phyloP scores from a whole-genome alignment of 2,888 invertebrate genomes.

The Phaonia tiefii region DNA sequence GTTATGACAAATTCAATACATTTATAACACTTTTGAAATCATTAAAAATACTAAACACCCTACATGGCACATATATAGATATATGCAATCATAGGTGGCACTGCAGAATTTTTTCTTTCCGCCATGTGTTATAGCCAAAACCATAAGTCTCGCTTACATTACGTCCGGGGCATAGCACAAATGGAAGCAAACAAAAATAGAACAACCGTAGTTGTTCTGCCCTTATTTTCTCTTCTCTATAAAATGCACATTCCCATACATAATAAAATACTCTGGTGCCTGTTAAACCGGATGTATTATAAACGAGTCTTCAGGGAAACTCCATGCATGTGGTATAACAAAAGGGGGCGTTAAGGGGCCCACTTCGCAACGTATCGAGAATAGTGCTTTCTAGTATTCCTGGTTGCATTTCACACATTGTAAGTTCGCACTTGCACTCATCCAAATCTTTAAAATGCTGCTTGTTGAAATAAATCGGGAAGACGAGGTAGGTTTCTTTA shows the following conservation, averaged over 20 bases:
- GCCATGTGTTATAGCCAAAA: background rate
- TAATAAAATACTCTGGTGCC: constrained; percentile 48
- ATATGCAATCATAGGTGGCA: background rate
- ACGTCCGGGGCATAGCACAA: no score
- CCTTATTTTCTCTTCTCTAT: no score
- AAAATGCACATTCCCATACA: constrained; percentile 49
- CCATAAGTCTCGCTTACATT: constrained; percentile 8
- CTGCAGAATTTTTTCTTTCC: background rate
- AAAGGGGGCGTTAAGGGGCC: background rate
- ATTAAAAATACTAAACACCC: no score
- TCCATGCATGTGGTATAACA: background rate
- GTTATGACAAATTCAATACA: no score
- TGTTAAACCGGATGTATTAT: constrained; percentile 56
- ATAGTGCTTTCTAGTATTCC: background rate
- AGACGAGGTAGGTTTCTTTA: constrained; percentile 23
- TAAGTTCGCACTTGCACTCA: constrained; percentile 17
- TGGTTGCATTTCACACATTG: constrained; percentile 29
- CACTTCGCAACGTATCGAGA: no score
- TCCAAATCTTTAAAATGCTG: background rate
- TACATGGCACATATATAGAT: background rate
- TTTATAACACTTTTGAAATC: no score
- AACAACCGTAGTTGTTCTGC: no score
- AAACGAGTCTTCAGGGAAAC: constrained; percentile 54
- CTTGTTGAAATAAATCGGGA: background rate
- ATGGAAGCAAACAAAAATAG: no score